Percentiles rank a stretch among this genome's conserved stretches.
phyloP scores from a whole-genome alignment of 2,888 invertebrate genomes.

The Pyralis farinalis region DNA sequence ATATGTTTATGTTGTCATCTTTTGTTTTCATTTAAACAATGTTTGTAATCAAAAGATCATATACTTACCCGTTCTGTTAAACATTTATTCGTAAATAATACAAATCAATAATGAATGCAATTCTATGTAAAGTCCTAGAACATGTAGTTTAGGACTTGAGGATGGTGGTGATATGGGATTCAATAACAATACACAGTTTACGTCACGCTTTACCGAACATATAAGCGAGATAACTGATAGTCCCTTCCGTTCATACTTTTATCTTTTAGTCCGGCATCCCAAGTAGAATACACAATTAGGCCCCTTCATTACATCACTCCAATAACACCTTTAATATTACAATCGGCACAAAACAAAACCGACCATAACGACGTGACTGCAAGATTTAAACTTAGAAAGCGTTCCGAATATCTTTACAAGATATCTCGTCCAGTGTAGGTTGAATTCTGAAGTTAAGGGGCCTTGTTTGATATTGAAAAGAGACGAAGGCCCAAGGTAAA shows the following conservation, averaged over 20 bases:
- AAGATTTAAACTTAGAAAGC: conserved; percentile 22
- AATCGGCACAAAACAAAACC: conserved; percentile 15
- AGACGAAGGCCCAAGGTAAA: conserved; percentile 26
- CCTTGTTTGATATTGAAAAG: conserved; percentile 67
- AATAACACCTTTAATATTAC: conserved; percentile 70
- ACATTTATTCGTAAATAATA: too few species aligned
- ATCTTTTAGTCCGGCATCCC: conserved; percentile 56
- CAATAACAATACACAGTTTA: conserved; percentile 14
- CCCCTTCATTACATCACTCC: conserved; percentile 77
- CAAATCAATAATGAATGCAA: too few species aligned
- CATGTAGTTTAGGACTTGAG: neutral
- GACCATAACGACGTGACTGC: conserved; percentile 16
- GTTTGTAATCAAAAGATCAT: too few species aligned
- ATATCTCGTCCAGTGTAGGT: conserved; percentile 36
- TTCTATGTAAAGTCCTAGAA: too few species aligned
- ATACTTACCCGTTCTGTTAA: too few species aligned
- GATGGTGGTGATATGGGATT: neutral
- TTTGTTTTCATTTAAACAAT: too few species aligned
- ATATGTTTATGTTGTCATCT: too few species aligned
- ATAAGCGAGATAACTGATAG: conserved; percentile 38
- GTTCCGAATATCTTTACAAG: conserved; percentile 33
- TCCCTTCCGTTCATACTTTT: conserved; percentile 50
- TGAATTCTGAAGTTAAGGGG: conserved; percentile 36
- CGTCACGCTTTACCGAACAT: conserved; percentile 27
- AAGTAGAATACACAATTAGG: conserved; percentile 76